Evolutionary conservation across 1,140 invertebrate genomes (phyloP).

Genomic region (Brachionus rubens): DNA sequence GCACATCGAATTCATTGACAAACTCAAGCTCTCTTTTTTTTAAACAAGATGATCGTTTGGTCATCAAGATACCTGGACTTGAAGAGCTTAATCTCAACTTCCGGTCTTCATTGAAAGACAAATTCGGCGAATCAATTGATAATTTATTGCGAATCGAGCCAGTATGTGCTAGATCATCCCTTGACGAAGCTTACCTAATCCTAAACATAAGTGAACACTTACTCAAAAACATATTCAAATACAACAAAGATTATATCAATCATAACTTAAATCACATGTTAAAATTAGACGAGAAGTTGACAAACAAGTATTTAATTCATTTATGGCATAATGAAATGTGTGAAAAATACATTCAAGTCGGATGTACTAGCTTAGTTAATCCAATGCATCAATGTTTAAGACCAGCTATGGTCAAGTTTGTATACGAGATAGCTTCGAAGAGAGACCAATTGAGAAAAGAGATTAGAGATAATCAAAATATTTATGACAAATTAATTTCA

Average conservation of each 20-base stretch:
- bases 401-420: constrained; percentile 46
- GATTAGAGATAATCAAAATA: constrained; percentile 19
- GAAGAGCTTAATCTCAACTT: constrained; percentile 10
- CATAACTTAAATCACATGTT: constrained; percentile 40
- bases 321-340: constrained; percentile 46
- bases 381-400: constrained; percentile 43
- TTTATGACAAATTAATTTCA: constrained; percentile 14
- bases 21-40: constrained; percentile 6
- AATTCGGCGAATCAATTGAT: constrained; percentile 40
- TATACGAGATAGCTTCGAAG: constrained; percentile 33
- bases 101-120: constrained; percentile 17
- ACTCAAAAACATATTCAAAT: constrained; percentile 5
- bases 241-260: constrained; percentile 42
- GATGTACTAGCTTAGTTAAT: constrained; percentile 28
- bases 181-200: constrained; percentile 29
- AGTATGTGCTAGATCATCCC: background rate
- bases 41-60: constrained; percentile 19
- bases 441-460: constrained; percentile 38
- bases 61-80: background rate
- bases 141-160: constrained; percentile 1
- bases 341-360: constrained; percentile 38
- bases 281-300: constrained; percentile 42
- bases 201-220: constrained; percentile 42
- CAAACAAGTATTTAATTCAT: constrained; percentile 35
- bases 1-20: background rate